phyloP scores from a whole-genome alignment of 1,140 invertebrate genomes.

The Drosophila mauritiana region DNA sequence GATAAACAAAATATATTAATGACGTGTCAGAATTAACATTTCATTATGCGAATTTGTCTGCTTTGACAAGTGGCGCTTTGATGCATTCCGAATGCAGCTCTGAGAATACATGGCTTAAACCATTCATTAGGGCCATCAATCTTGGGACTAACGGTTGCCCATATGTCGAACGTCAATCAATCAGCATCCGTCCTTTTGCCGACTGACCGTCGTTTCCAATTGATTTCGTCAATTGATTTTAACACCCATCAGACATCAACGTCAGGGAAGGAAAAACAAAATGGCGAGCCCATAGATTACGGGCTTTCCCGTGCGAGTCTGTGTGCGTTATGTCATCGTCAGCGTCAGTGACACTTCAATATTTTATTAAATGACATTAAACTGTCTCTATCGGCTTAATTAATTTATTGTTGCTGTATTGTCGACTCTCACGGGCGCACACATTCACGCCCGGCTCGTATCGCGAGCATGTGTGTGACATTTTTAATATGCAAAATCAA shows the following conservation, averaged over 20 bases:
- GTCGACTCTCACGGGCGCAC: slow-evolving; percentile 38
- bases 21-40: slow-evolving; percentile 84
- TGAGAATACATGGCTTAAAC: background rate
- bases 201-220: slow-evolving; percentile 83
- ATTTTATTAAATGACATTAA: slow-evolving; percentile 85
- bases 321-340: slow-evolving; percentile 64
- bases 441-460: slow-evolving; percentile 18
- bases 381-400: slow-evolving; percentile 85
- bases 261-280: slow-evolving; percentile 69
- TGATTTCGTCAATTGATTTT: slow-evolving; percentile 85
- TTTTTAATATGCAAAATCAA: slow-evolving; percentile 85
- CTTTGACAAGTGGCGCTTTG: slow-evolving; percentile 6
- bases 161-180: slow-evolving; percentile 83
- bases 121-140: slow-evolving; percentile 63
- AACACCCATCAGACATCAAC: slow-evolving; percentile 79
- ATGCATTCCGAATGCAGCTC: slow-evolving; percentile 48
- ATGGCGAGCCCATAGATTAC: slow-evolving; percentile 66
- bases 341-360: slow-evolving; percentile 82
- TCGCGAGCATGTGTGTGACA: slow-evolving; percentile 68
- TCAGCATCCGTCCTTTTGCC: slow-evolving; percentile 51
- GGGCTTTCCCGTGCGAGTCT: slow-evolving; percentile 11
- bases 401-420: slow-evolving; percentile 85
- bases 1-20: slow-evolving; percentile 83
- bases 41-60: slow-evolving; percentile 77
- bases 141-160: slow-evolving; percentile 53